Conservation (phyloP, 2,888 invertebrate genomes). For the Tortrix viridana region DNA sequence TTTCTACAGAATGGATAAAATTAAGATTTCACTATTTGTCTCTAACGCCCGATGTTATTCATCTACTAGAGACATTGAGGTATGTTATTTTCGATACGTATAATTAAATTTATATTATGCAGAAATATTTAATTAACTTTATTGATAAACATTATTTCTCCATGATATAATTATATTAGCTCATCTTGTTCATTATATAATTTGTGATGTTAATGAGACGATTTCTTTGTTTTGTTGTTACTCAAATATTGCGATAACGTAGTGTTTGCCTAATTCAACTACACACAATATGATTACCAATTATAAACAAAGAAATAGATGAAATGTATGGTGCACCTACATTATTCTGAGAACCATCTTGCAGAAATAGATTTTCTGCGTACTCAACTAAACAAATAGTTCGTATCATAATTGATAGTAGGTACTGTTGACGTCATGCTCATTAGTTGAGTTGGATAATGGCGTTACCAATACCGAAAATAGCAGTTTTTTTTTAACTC, state of each 20-base stretch:
- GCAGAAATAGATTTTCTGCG: constrained; percentile 15
- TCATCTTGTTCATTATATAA: constrained; percentile 42
- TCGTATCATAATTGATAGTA: constrained; percentile 36
- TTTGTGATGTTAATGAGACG: constrained; percentile 46
- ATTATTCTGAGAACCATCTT: constrained; percentile 23
- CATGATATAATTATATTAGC: constrained; percentile 60
- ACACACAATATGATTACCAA: constrained; percentile 15
- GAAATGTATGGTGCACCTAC: constrained; percentile 16
- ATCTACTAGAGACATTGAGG: constrained; percentile 87
- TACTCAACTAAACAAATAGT: constrained; percentile 3
- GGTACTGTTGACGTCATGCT: constrained; percentile 26
- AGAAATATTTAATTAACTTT: constrained; percentile 69
- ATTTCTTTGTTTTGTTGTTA: constrained; percentile 53
- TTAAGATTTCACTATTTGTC: constrained; percentile 91
- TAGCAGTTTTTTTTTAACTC: not conserved
- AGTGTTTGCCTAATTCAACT: constrained; percentile 7
- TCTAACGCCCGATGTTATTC: constrained; percentile 87
- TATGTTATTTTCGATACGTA: constrained; percentile 59
- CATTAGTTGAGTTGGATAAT: not conserved
- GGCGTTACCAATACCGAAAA: not conserved
- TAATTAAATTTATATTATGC: constrained; percentile 64
- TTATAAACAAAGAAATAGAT: constrained; percentile 27
- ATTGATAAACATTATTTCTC: constrained; percentile 69
- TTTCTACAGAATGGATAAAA: constrained; percentile 91
- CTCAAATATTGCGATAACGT: constrained; percentile 17